Evolutionary conservation across 2,888 invertebrate genomes (phyloP).

Genomic region (Capitulum mitella): DNA sequence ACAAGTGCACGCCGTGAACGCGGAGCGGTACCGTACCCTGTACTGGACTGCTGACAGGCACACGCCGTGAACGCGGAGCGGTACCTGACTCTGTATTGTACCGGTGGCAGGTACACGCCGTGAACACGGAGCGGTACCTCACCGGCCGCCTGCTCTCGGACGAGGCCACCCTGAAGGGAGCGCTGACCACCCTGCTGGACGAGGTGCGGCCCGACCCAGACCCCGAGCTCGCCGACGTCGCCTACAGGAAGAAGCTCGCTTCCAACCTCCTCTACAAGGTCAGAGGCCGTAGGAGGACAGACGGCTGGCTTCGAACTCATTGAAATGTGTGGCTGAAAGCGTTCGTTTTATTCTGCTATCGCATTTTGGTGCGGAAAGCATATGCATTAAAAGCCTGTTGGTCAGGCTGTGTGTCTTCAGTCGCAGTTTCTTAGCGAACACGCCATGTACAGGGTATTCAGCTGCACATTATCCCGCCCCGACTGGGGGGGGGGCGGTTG

Average conservation of each 20-base stretch:
- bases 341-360: no score
- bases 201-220: slow-evolving; percentile 30
- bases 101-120: slow-evolving; percentile 33
- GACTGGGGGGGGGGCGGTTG: no score
- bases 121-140: slow-evolving; percentile 33
- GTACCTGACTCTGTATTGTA: no score
- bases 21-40: slow-evolving; percentile 27
- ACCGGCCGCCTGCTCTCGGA: slow-evolving; percentile 36
- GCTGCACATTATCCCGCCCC: no score
- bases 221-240: slow-evolving; percentile 27
- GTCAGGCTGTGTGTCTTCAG: no score
- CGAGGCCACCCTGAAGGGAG: slow-evolving; percentile 32
- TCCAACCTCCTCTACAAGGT: slow-evolving; percentile 34
- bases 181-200: slow-evolving; percentile 28
- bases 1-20: slow-evolving; percentile 30
- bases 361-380: no score
- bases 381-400: no score
- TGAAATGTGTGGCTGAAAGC: no score
- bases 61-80: slow-evolving; percentile 34
- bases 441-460: no score
- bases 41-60: neutral
- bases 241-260: slow-evolving; percentile 30
- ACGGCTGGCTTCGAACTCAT: no score
- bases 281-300: no score
- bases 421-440: no score